phyloP scores from a whole-genome alignment of 1,140 invertebrate genomes.

The Camponotus floridanus region DNA sequence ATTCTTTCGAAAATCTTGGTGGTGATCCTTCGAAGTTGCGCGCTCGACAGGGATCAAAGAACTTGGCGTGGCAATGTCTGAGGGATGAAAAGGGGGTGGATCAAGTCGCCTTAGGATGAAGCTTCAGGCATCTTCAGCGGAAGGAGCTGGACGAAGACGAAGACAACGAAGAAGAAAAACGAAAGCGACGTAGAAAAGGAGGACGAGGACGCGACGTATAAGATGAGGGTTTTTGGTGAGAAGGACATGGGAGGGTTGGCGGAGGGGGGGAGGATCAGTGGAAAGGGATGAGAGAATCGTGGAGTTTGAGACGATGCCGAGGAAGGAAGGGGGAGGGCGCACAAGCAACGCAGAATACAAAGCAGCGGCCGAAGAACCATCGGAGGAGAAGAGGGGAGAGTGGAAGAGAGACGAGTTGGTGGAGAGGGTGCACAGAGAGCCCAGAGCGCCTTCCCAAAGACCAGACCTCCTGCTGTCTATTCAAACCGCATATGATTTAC shows the following conservation, averaged over 20 bases:
- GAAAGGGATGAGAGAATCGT: slow-evolving; percentile 72
- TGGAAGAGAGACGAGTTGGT: slow-evolving; percentile 51
- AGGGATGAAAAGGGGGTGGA: slow-evolving; percentile 78
- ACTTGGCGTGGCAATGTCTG: slow-evolving; percentile 72
- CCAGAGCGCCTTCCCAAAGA: slow-evolving; percentile 62
- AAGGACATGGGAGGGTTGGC: slow-evolving; percentile 55
- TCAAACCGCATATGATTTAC: slow-evolving; percentile 85
- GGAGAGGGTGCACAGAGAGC: slow-evolving; percentile 47
- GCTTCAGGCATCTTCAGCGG: slow-evolving; percentile 62
- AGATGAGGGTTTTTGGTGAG: slow-evolving; percentile 75
- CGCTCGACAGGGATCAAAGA: slow-evolving; percentile 84
- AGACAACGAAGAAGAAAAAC: slow-evolving; percentile 69
- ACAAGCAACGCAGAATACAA: slow-evolving; percentile 83
- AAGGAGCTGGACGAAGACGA: slow-evolving; percentile 54
- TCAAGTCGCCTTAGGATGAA: slow-evolving; percentile 80
- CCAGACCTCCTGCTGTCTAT: slow-evolving; percentile 84
- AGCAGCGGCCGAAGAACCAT: slow-evolving; percentile 79
- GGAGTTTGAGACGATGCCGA: slow-evolving; percentile 70
- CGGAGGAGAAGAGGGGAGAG: slow-evolving; percentile 72
- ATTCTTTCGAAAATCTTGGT: slow-evolving; percentile 84
- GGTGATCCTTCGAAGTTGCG: slow-evolving; percentile 82
- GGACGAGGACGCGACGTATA: slow-evolving; percentile 63
- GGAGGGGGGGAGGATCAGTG: slow-evolving; percentile 52
- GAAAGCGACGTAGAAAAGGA: slow-evolving; percentile 39
- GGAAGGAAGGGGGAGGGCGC: slow-evolving; percentile 67